Conservation (phyloP, 2,888 invertebrate genomes). For the Euclidia mi region DNA sequence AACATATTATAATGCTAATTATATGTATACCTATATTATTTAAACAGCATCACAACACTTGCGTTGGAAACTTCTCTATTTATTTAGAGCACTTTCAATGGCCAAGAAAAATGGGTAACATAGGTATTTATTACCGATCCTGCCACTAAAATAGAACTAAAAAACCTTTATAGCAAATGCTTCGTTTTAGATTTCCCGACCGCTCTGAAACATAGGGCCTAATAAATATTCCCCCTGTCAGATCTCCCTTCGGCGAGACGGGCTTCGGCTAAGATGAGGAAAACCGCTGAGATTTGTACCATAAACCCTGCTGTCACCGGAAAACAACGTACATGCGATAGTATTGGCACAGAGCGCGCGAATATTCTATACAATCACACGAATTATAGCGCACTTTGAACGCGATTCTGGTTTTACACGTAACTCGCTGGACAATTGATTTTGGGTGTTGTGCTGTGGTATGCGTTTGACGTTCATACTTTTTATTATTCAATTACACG, state of each 20-base stretch:
- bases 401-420: no score
- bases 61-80: constrained; percentile 17
- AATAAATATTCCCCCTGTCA: constrained; percentile 75
- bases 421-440: no score
- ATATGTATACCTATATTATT: background rate
- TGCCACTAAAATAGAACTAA: constrained; percentile 50
- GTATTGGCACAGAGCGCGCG: constrained; percentile 45
- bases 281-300: constrained; percentile 75
- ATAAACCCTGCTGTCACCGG: constrained; percentile 75
- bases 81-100: constrained; percentile 43
- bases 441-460: background rate
- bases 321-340: constrained; percentile 64
- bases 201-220: constrained; percentile 65
- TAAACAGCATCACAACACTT: background rate
- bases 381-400: constrained; percentile 1
- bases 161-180: constrained; percentile 49
- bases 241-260: constrained; percentile 63
- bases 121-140: constrained; percentile 45
- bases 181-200: constrained; percentile 57
- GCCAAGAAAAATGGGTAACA: constrained; percentile 41
- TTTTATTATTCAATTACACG: no score
- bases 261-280: constrained; percentile 64
- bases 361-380: constrained; percentile 43
- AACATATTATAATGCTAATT: no score
- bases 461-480: no score